Evolutionary conservation across 1,140 invertebrate species (phyloP).

Genomic region (Achatina immaculata): DNA sequence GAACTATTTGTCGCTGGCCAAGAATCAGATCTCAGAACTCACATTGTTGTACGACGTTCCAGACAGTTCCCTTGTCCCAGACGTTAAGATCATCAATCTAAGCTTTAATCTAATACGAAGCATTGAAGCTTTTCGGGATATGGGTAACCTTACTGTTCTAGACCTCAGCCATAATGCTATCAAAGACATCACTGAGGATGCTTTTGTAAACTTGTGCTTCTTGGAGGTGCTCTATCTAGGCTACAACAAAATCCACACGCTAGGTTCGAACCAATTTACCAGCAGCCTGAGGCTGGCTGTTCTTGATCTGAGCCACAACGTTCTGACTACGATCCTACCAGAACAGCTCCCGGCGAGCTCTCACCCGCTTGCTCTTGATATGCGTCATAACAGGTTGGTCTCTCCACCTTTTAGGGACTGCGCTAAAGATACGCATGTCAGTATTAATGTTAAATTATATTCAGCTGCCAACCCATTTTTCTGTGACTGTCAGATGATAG

Average conservation of each 20-base stretch:
- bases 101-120: slow-evolving; percentile 32
- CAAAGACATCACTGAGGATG: slow-evolving; percentile 5
- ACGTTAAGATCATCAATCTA: slow-evolving; percentile 32
- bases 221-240: slow-evolving; percentile 32
- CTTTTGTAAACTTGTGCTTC: slow-evolving; percentile 1
- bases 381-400: slow-evolving; percentile 34
- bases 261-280: slow-evolving; percentile 2
- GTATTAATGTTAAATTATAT: slow-evolving; percentile 11
- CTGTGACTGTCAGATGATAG: slow-evolving; percentile 44
- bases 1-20: slow-evolving; percentile 31
- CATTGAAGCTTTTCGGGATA: slow-evolving; percentile 16
- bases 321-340: slow-evolving; percentile 4
- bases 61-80: neutral
- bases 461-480: slow-evolving; percentile 41
- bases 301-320: slow-evolving; percentile 38
- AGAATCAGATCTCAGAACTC: slow-evolving; percentile 32
- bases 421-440: neutral
- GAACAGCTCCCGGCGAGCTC: slow-evolving; percentile 32
- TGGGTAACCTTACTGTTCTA: slow-evolving; percentile 9
- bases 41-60: neutral
- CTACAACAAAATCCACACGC: slow-evolving; percentile 27
- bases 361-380: slow-evolving; percentile 27
- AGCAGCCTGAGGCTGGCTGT: neutral
- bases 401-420: slow-evolving; percentile 41
- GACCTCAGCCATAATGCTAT: slow-evolving; percentile 43